Conservation (phyloP, 2,888 invertebrate genomes). For the Polymixis lichenea region DNA sequence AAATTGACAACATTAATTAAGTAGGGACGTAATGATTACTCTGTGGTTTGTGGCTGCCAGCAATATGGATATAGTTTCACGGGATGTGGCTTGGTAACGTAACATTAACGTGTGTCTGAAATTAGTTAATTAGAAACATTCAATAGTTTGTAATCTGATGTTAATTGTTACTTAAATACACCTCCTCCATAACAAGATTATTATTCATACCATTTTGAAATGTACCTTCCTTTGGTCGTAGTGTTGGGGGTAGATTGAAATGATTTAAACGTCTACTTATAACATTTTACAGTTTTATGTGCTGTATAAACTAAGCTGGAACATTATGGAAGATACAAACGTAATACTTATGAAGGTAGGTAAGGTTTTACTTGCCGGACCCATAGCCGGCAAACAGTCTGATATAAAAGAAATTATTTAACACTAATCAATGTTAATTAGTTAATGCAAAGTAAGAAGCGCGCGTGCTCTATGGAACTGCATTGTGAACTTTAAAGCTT, state of each 20-base stretch:
- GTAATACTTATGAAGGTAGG: neutral
- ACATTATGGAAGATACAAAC: neutral
- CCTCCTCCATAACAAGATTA: neutral
- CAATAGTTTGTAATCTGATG: neutral
- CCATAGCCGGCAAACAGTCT: no score
- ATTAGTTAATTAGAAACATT: constrained; percentile 2
- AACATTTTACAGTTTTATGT: neutral
- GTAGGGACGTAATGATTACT: constrained; percentile 47
- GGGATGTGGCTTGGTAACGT: neutral
- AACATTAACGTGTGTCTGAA: neutral
- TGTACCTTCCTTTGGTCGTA: neutral
- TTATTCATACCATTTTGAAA: neutral
- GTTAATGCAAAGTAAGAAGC: no score
- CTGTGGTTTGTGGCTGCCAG: constrained; percentile 25
- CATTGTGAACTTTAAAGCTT: no score
- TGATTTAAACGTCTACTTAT: neutral
- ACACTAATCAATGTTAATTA: no score
- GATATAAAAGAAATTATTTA: no score
- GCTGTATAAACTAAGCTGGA: neutral
- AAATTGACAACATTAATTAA: constrained; percentile 62
- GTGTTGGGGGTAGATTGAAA: neutral
- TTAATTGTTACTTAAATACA: neutral
- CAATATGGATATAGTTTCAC: neutral
- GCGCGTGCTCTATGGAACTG: no score
- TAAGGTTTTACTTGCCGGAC: no score